Conservation (phyloP, 2,888 invertebrate genomes). For the Bombylius major region DNA sequence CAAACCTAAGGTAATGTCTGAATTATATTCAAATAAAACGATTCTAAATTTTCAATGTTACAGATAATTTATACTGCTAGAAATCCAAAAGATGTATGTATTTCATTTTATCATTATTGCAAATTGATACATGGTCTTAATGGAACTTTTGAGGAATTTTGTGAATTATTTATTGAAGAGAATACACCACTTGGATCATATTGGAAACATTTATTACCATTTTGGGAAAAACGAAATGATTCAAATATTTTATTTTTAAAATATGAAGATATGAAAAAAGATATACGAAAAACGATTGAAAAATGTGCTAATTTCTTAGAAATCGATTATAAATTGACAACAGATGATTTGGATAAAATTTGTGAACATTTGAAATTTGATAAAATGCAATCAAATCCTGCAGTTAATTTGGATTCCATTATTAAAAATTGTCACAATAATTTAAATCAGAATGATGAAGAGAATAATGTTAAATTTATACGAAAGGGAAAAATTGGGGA, state of each 20-base stretch:
- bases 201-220: conserved; percentile 52
- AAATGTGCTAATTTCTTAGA: conserved; percentile 46
- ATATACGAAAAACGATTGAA: conserved; percentile 51
- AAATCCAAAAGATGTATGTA: conserved; percentile 82
- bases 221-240: conserved; percentile 57
- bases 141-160: conserved; percentile 60
- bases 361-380: conserved; percentile 65
- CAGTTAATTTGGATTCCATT: conserved; percentile 58
- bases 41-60: not conserved
- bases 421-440: conserved; percentile 34
- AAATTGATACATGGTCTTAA: conserved; percentile 52
- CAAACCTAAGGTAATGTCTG: conserved; percentile 52
- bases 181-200: conserved; percentile 51
- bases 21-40: not conserved
- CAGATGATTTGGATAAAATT: conserved; percentile 53
- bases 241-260: conserved; percentile 63
- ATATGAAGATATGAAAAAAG: conserved; percentile 70
- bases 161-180: conserved; percentile 57
- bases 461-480: conserved; percentile 46
- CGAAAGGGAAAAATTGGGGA: conserved; percentile 70
- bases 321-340: conserved; percentile 49
- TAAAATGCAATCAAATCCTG: conserved; percentile 69
- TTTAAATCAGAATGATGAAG: not conserved
- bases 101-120: conserved; percentile 79
- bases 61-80: conserved; percentile 77